phyloP scores from a whole-genome alignment of 2,113 vertebrate species.

The Theropithecus gelada region DNA sequence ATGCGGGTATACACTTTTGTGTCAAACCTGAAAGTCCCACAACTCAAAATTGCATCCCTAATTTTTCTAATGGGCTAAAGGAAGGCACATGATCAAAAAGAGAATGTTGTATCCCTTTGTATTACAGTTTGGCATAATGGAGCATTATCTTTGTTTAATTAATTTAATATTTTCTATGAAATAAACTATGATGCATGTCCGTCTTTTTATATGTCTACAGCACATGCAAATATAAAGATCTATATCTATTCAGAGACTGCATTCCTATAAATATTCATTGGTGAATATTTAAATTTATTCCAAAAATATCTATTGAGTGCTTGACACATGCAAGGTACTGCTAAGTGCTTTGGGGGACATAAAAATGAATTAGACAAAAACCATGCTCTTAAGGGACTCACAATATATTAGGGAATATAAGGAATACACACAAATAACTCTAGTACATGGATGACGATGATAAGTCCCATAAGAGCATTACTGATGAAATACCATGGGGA shows the following conservation, averaged over 20 bases:
- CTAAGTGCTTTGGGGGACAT: not conserved
- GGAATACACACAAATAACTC: not conserved
- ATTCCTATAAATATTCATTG: not conserved
- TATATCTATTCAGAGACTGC: not conserved
- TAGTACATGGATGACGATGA: not conserved
- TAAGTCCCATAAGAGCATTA: not conserved
- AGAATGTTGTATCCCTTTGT: not conserved
- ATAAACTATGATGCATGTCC: not conserved
- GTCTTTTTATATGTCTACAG: not conserved
- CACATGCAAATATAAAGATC: not conserved
- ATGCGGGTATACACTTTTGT: not conserved
- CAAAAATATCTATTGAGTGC: not conserved
- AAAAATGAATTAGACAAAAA: conserved; percentile 7
- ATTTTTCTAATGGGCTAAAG: not conserved
- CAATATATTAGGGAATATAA: not conserved
- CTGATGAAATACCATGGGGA: conserved; percentile 4
- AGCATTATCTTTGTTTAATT: not conserved
- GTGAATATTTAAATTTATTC: not conserved
- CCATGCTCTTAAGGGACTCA: not conserved
- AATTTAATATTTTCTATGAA: not conserved
- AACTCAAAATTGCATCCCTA: not conserved
- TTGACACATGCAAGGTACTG: not conserved
- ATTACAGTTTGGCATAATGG: not conserved
- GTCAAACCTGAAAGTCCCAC: not conserved
- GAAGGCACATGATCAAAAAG: not conserved